Percentiles rank a stretch among this genome's conserved stretches.
phyloP scores from a whole-genome alignment of 2,888 invertebrate genomes.

The Erebia ligea region DNA sequence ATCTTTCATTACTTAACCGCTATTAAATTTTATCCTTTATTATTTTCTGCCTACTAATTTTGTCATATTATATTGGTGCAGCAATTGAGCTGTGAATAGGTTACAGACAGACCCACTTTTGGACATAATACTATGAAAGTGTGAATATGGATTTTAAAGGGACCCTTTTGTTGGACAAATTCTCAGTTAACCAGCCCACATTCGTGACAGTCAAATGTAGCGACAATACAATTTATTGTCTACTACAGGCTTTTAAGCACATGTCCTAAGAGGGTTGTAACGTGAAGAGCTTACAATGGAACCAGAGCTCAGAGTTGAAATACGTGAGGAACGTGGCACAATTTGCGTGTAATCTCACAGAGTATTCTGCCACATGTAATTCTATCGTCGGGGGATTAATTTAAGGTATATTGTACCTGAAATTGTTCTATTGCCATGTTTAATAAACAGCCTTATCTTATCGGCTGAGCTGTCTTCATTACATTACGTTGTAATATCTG shows the following conservation, averaged over 20 bases:
- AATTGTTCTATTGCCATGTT: constrained; percentile 19
- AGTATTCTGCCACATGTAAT: constrained; percentile 26
- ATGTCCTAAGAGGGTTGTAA: constrained; percentile 28
- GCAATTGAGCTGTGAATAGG: too few species aligned
- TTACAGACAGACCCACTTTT: too few species aligned
- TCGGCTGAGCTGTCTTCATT: constrained; percentile 12
- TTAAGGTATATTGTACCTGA: constrained; percentile 1
- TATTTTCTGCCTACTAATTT: too few species aligned
- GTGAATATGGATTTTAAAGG: too few species aligned
- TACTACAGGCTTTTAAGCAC: constrained; percentile 29
- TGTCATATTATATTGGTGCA: too few species aligned
- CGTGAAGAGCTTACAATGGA: constrained; percentile 33
- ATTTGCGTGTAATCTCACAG: constrained; percentile 27
- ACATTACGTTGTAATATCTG: neutral
- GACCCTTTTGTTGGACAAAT: neutral
- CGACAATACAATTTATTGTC: constrained; percentile 22
- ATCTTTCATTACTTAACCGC: too few species aligned
- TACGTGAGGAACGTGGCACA: constrained; percentile 25
- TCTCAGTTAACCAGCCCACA: neutral
- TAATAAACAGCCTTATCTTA: constrained; percentile 20
- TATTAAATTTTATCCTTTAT: too few species aligned
- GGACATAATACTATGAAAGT: too few species aligned
- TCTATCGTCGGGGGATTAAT: constrained; percentile 23
- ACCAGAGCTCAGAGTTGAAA: constrained; percentile 28
- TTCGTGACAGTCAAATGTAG: constrained; percentile 15